Conservation (phyloP, 2,797 vertebrate genomes). For the Protonibea diacanthus region DNA sequence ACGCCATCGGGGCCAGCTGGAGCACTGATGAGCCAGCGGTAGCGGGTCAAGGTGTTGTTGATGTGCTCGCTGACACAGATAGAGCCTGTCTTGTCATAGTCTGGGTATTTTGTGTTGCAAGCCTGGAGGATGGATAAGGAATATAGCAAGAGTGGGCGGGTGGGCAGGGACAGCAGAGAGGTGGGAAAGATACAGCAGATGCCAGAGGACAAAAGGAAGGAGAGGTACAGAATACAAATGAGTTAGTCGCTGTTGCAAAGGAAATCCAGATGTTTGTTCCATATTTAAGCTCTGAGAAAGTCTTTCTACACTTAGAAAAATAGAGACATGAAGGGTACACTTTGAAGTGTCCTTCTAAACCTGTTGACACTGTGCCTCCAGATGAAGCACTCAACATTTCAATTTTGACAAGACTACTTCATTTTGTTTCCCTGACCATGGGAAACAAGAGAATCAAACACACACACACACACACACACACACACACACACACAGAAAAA, state of each 20-base stretch:
- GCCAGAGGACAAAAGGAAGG: conserved; percentile 53
- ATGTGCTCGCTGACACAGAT: conserved; percentile 93
- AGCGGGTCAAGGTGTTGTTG: conserved; percentile 92
- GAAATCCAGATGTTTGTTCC: conserved; percentile 62
- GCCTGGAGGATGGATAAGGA: conserved; percentile 83
- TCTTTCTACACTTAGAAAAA: conserved; percentile 16
- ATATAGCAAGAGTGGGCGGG: conserved; percentile 45
- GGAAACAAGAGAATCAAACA: conserved; percentile 25
- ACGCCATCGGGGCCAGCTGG: conserved; percentile 91
- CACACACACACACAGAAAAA: not conserved
- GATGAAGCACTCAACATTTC: conserved; percentile 53
- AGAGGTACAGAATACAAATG: conserved; percentile 37
- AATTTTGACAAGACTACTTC: conserved; percentile 61
- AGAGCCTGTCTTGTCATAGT: conserved; percentile 93
- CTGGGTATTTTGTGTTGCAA: conserved; percentile 92
- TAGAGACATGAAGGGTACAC: conserved; percentile 1
- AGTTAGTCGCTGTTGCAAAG: conserved; percentile 32
- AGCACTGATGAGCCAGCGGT: conserved; percentile 94
- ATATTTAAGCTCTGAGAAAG: conserved; percentile 14
- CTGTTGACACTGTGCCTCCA: conserved; percentile 49
- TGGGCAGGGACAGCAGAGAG: conserved; percentile 41
- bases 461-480: not conserved
- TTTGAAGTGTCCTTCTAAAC: conserved; percentile 48
- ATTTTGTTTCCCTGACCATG: conserved; percentile 62
- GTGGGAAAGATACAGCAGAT: conserved; percentile 51